Conservation (phyloP, 2,113 vertebrate species). For the Hyaena hyaena region DNA sequence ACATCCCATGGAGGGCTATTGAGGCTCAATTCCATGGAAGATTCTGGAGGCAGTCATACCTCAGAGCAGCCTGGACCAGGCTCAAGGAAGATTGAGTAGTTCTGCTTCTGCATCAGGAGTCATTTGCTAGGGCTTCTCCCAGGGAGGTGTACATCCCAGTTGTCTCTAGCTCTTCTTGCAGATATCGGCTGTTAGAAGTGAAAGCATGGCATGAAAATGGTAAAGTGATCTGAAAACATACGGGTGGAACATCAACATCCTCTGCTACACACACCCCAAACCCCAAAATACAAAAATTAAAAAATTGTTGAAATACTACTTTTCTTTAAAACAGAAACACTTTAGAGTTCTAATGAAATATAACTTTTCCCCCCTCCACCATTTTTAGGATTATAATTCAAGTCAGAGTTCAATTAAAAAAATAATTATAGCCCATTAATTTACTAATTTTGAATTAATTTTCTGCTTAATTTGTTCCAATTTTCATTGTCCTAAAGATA, state of each 20-base stretch:
- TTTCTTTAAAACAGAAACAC: not conserved
- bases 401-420: constrained; percentile 19
- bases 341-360: constrained; percentile 44
- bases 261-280: not conserved
- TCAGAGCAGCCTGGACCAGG: not conserved
- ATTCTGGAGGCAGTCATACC: not conserved
- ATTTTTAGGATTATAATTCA: constrained; percentile 35
- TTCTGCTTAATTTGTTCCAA: constrained; percentile 73
- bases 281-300: not conserved
- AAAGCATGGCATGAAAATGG: not conserved
- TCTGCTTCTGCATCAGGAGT: not conserved
- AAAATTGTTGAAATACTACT: not conserved
- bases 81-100: not conserved
- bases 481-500: constrained; percentile 57
- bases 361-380: not conserved
- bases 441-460: constrained; percentile 69
- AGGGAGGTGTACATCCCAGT: not conserved
- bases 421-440: constrained; percentile 40
- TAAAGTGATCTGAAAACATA: not conserved
- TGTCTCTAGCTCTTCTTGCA: not conserved
- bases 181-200: not conserved
- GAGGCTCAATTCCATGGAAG: not conserved
- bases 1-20: not conserved
- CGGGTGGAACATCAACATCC: not conserved
- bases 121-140: not conserved